Conservation (phyloP, 1,140 invertebrate genomes). For the Drosophila serrata region DNA sequence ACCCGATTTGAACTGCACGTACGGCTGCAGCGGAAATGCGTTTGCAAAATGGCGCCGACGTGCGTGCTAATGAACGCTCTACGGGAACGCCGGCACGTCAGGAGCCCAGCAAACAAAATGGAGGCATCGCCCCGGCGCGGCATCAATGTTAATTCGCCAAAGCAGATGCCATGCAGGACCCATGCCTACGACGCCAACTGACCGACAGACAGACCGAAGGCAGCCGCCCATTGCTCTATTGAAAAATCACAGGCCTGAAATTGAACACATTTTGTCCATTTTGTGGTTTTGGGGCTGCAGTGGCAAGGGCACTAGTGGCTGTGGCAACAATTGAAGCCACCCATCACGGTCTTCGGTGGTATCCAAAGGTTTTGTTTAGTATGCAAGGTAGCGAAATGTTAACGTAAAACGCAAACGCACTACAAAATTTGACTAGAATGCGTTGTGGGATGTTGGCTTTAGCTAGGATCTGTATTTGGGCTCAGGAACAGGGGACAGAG, state of each 20-base stretch:
- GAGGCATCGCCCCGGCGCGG: constrained; percentile 35
- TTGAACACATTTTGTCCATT: constrained; percentile 83
- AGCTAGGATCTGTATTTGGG: constrained; percentile 4
- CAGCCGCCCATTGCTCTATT: constrained; percentile 56
- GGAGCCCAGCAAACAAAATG: constrained; percentile 62
- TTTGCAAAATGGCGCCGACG: constrained; percentile 81
- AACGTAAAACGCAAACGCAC: constrained; percentile 80
- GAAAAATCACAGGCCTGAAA: constrained; percentile 82
- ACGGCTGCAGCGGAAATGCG: constrained; percentile 75
- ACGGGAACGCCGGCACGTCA: constrained; percentile 32
- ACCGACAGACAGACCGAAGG: constrained; percentile 7
- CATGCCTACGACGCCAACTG: constrained; percentile 38
- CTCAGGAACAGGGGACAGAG: neutral
- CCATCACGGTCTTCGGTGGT: constrained; percentile 17
- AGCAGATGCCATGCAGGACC: constrained; percentile 55
- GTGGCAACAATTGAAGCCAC: constrained; percentile 57
- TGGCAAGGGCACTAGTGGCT: constrained; percentile 20
- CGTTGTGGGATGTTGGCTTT: neutral
- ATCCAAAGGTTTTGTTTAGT: constrained; percentile 69
- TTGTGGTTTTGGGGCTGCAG: constrained; percentile 65
- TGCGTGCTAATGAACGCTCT: constrained; percentile 78
- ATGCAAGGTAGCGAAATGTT: constrained; percentile 78
- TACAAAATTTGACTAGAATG: constrained; percentile 63
- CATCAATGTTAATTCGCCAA: constrained; percentile 81
- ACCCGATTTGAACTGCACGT: constrained; percentile 59